A percentile compares a stretch with the other conserved stretches of the same genome.
Evolutionary conservation across 2,797 vertebrate genomes (phyloP).

Genomic region (Galagoides demidoff): DNA sequence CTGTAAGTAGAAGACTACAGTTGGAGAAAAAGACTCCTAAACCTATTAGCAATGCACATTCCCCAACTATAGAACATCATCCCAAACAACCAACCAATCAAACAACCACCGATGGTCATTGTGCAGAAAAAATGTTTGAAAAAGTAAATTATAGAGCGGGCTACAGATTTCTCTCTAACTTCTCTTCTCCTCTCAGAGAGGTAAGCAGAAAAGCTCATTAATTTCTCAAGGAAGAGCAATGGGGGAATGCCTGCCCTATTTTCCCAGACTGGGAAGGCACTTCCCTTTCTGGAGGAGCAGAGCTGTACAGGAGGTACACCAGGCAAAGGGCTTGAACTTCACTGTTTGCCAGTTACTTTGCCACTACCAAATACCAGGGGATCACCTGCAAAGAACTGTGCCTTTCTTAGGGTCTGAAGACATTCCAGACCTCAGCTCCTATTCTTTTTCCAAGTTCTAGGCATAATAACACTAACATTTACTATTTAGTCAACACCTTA

Average conservation of each 20-base stretch:
- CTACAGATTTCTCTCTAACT: not conserved
- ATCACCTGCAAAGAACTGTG: not conserved
- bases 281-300: not conserved
- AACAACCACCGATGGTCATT: not conserved
- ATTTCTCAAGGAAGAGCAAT: conserved; percentile 33
- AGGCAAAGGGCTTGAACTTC: not conserved
- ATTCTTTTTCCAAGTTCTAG: not conserved
- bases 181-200: not conserved
- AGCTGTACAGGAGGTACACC: not conserved
- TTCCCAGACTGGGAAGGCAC: not conserved
- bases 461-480: not conserved
- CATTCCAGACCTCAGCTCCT: not conserved
- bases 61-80: not conserved
- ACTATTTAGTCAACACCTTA: not conserved
- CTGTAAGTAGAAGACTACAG: conserved; percentile 27
- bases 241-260: not conserved
- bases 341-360: not conserved
- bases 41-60: not conserved
- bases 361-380: not conserved
- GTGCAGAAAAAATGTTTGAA: not conserved
- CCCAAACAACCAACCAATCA: not conserved
- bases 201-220: not conserved
- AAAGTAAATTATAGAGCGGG: not conserved
- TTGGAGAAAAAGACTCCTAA: not conserved
- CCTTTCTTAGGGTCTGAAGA: not conserved